These are phyloP conservation scores for Tragelaphus strepsiceros DNA, from an alignment of 2,113 vertebrate genomes.

Conservation along the genomic window DNA sequence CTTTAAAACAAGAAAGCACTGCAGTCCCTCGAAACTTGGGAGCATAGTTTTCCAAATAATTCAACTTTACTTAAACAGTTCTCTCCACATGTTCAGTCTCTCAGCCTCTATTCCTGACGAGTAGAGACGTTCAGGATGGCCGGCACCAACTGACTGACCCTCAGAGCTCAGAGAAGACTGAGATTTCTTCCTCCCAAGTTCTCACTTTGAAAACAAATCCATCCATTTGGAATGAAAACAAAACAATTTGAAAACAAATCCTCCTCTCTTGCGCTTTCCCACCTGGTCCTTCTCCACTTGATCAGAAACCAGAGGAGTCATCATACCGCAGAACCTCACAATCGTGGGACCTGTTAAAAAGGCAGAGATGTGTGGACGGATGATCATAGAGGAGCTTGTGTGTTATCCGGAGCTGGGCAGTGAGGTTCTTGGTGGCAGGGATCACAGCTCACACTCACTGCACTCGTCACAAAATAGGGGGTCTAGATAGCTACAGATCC, in stretches of 20 bases:
- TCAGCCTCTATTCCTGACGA: background rate
- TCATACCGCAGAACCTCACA: rapidly evolving
- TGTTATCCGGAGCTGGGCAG: background rate
- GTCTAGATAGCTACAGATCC: background rate
- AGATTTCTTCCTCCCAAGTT: background rate
- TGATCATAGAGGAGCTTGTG: rapidly evolving
- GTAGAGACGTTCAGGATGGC: background rate
- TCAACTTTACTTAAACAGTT: too few species aligned
- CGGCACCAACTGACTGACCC: background rate
- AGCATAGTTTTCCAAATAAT: background rate
- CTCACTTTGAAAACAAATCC: background rate
- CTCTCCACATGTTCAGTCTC: background rate
- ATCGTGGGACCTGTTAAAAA: rapidly evolving
- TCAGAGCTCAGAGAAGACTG: too few species aligned
- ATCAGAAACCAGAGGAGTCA: background rate
- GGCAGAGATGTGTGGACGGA: background rate
- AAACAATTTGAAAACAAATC: background rate
- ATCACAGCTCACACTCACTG: background rate
- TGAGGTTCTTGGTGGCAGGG: rapidly evolving
- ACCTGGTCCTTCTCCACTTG: background rate
- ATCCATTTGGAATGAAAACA: too few species aligned
- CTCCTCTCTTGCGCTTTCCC: background rate
- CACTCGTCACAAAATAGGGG: rapidly evolving
- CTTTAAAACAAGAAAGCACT: background rate
- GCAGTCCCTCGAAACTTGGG: background rate